These are phyloP conservation scores for Philereme transversata DNA, from an alignment of 2,888 invertebrate species.

Conservation along the genomic window DNA sequence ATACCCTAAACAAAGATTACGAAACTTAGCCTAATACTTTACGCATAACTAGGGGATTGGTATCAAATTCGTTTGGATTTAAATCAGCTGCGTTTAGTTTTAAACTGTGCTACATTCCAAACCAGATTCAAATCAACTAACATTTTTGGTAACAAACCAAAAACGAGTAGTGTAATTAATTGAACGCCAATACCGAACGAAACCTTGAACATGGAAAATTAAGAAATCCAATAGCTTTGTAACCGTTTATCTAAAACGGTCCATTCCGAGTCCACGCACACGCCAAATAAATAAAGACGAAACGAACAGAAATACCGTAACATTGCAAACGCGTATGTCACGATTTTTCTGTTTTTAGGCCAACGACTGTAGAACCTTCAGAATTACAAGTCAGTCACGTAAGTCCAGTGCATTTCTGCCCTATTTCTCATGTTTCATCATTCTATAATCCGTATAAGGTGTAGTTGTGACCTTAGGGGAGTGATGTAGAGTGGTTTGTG, in stretches of 20 bases:
- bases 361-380: slow-evolving; percentile 57
- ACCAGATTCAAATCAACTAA: slow-evolving; percentile 26
- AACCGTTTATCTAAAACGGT: slow-evolving; percentile 46
- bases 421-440: slow-evolving; percentile 54
- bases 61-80: slow-evolving; percentile 25
- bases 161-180: slow-evolving; percentile 25
- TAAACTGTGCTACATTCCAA: slow-evolving; percentile 22
- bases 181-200: slow-evolving; percentile 34
- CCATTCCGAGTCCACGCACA: slow-evolving; percentile 48
- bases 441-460: slow-evolving; percentile 37
- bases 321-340: slow-evolving; percentile 49
- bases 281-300: slow-evolving; percentile 48
- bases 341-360: slow-evolving; percentile 59
- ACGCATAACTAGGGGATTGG: slow-evolving; percentile 15
- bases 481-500: slow-evolving; percentile 33
- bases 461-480: slow-evolving; percentile 39
- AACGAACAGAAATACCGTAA: slow-evolving; percentile 50
- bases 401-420: slow-evolving; percentile 52
- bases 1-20: slow-evolving; percentile 24
- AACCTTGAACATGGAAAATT: slow-evolving; percentile 47
- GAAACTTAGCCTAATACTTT: slow-evolving; percentile 22
- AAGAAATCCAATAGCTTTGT: slow-evolving; percentile 45
- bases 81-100: slow-evolving; percentile 14
- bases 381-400: slow-evolving; percentile 44
- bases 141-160: slow-evolving; percentile 31